Conservation (phyloP, 2,888 invertebrate species). For the Euclidia mi region DNA sequence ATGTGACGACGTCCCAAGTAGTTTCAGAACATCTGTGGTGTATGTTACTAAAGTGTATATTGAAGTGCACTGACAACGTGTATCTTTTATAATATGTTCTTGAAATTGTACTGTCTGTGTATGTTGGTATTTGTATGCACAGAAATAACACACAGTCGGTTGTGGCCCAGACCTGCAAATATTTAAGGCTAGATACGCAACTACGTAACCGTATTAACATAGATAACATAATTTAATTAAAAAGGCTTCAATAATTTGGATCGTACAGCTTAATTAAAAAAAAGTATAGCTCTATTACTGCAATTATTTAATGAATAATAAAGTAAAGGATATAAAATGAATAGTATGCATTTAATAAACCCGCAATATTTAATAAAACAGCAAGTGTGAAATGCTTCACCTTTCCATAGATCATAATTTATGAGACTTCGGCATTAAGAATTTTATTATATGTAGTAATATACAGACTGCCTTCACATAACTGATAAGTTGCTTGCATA, state of each 20-base stretch:
- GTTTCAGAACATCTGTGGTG: not conserved
- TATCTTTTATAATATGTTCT: not conserved
- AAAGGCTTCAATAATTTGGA: not conserved
- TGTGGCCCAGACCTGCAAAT: not conserved
- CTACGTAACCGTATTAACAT: not conserved
- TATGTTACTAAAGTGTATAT: slow-evolving; percentile 1
- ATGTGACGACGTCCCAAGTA: not conserved
- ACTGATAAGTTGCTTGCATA: not conserved
- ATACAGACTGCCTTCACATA: no score
- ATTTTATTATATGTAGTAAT: no score
- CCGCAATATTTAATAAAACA: no score
- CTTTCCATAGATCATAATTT: no score
- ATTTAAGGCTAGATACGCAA: not conserved
- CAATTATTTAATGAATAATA: no score
- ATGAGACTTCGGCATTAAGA: no score
- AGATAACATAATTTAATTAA: not conserved
- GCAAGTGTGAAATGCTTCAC: no score
- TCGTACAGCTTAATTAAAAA: no score
- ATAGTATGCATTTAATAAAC: no score
- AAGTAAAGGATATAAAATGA: no score
- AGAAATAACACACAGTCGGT: not conserved
- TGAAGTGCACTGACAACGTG: not conserved
- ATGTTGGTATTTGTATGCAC: not conserved
- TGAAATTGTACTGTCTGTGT: no score
- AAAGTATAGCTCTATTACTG: no score